Percentiles rank a stretch among this genome's conserved stretches.
phyloP scores from a whole-genome alignment of 2,113 vertebrate genomes.

The Melozone crissalis region DNA sequence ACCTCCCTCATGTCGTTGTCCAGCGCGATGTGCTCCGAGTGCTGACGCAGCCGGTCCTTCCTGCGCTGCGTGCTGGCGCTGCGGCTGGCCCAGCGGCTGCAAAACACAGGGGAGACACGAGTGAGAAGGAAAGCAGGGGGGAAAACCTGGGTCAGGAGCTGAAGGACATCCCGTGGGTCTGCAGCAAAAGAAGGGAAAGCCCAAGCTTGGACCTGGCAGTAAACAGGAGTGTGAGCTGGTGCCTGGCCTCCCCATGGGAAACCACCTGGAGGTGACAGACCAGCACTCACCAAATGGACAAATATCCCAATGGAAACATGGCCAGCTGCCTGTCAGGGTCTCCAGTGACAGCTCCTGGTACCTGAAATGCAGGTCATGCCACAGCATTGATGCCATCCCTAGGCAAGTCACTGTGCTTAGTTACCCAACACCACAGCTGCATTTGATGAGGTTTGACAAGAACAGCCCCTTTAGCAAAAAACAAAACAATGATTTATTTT shows the following conservation, averaged over 20 bases:
- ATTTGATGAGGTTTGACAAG: neutral
- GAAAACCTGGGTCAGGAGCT: neutral
- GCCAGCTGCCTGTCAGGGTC: neutral
- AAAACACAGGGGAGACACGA: neutral
- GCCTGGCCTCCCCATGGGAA: neutral
- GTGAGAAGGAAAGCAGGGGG: neutral
- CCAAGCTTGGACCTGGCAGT: neutral
- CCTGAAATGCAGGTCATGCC: neutral
- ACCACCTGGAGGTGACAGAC: neutral
- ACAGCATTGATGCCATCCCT: neutral
- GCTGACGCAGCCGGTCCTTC: slow-evolving; percentile 82
- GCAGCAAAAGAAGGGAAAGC: neutral
- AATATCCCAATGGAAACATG: neutral
- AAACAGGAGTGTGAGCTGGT: fast-evolving
- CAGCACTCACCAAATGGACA: neutral
- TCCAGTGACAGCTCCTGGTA: neutral
- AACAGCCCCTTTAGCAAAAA: neutral
- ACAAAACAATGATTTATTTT: neutral
- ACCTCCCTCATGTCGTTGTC: slow-evolving; percentile 92
- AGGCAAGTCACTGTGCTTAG: fast-evolving
- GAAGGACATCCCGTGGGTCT: neutral
- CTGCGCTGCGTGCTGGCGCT: slow-evolving; percentile 81
- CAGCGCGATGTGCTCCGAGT: slow-evolving; percentile 80
- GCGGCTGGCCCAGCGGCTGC: slow-evolving; percentile 88
- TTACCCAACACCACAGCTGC: neutral